Base-by-base conservation (phyloP, 1,140 invertebrate genomes). In the Pseudomyrmex sp. region DNA sequence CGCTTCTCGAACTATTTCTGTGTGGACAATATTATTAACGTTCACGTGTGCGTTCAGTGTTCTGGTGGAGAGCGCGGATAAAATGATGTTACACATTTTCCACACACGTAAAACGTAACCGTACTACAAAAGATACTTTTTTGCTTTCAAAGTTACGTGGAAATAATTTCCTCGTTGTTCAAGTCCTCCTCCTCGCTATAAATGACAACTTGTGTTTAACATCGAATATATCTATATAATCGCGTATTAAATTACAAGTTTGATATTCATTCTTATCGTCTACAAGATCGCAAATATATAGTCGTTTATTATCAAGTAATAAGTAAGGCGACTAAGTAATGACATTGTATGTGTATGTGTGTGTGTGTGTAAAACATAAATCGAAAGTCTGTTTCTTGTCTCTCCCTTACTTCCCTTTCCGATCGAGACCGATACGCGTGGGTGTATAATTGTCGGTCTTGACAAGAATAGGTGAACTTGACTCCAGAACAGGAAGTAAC, bases 401-500 rank as follows among this genome's bases (percentile, higher is more conserved):
- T 56, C 8, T 8, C 23, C 46, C 0, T 2, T 23, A 23, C 4
- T 48, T 9, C 26, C 52, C 10, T 2, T 18, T 48, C 13, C 79
- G 56, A 84, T 62, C 26, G 23, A 8, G 18, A 10, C 8, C 63
- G 18, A 85, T 62, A 9, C 23, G 18, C 54, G 61, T 82, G 48
- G 46, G 54, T 58, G 26, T 26, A 12, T 76, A 73, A 88, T 74
- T 68, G 58, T 13, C 12, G 23, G 54, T 84, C 63, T 66, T n/a
- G 13, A 48, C 62, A 50, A 63, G 63, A 80, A 83, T 58, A 66
- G 65, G 52, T 83, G 70, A 82, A 89, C 74, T 89, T 89, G 86
- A 86, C 74, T 83, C 63, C 48, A 73, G 70, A 88, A 87, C 75
- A 83, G 80, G 70, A 88, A 88, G 70, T 86, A 88, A 88, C 65